Evolutionary conservation across 2,888 invertebrate species (phyloP).

Genomic region (Apotomis turbidana): DNA sequence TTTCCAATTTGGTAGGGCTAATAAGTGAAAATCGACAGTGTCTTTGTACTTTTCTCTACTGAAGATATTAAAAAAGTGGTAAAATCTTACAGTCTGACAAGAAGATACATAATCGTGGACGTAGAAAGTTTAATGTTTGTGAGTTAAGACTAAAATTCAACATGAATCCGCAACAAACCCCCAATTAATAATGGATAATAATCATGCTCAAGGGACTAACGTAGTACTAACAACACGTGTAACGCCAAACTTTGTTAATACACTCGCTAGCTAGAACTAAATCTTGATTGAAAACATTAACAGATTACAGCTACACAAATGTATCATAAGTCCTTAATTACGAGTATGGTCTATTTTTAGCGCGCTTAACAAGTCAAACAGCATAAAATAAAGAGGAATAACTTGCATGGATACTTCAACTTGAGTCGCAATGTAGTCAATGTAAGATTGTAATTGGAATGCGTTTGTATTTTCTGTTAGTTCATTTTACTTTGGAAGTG

Average conservation of each 20-base stretch:
- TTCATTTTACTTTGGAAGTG: conserved; percentile 25
- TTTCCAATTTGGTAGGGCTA: no score
- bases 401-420: not conserved
- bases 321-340: conserved; percentile 42
- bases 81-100: no score
- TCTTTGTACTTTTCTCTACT: no score
- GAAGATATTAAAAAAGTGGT: no score
- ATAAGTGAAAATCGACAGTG: no score
- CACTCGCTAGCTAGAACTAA: not conserved
- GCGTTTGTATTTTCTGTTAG: not conserved
- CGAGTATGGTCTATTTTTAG: conserved; percentile 51
- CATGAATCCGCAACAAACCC: not conserved
- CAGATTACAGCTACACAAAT: conserved; percentile 4
- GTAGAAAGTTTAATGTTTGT: no score
- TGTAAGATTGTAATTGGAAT: conserved; percentile 12
- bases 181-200: not conserved
- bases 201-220: not conserved
- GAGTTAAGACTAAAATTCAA: no score
- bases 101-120: no score
- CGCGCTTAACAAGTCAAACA: conserved; percentile 33
- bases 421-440: not conserved
- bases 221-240: conserved; percentile 9
- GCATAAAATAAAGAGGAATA: not conserved
- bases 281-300: conserved; percentile 2
- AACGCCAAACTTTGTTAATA: conserved; percentile 15